These are phyloP conservation scores for Barbus barbus DNA, from an alignment of 2,113 vertebrate genomes.

Conservation along the genomic window DNA sequence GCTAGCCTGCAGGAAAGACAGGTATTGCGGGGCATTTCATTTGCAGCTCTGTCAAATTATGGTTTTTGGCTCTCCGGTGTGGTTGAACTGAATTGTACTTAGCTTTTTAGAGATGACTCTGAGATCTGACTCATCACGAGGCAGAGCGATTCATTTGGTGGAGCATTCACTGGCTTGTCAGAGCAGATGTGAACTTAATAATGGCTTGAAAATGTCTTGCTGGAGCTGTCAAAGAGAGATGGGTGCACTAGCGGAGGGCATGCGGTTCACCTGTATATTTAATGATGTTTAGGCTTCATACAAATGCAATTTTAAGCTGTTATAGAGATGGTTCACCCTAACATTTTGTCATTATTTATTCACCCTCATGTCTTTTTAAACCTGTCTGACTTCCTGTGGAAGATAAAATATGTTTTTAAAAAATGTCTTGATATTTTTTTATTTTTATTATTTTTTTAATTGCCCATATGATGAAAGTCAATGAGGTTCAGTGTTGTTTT, in stretches of 20 bases:
- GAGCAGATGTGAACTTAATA: conserved; percentile 20
- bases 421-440: too few species aligned
- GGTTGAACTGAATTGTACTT: conserved; percentile 24
- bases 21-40: conserved; percentile 47
- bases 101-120: conserved; percentile 11
- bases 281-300: background rate
- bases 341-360: background rate
- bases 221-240: background rate
- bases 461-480: too few species aligned
- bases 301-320: background rate
- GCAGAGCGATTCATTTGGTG: conserved; percentile 1
- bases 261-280: background rate
- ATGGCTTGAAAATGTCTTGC: conserved; percentile 25
- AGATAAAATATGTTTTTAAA: too few species aligned
- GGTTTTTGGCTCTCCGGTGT: background rate
- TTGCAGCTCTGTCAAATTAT: conserved; percentile 43
- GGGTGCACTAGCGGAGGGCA: background rate
- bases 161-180: conserved; percentile 28
- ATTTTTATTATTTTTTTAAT: too few species aligned
- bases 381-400: too few species aligned
- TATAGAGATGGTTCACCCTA: background rate
- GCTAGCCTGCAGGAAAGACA: conserved; percentile 14
- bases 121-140: conserved; percentile 36
- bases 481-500: too few species aligned
- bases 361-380: background rate